Evolutionary conservation across 2,888 invertebrate genomes (phyloP), one percentile per base, ranked within the genome.

Genomic region (Sphinx pinastri): DNA sequence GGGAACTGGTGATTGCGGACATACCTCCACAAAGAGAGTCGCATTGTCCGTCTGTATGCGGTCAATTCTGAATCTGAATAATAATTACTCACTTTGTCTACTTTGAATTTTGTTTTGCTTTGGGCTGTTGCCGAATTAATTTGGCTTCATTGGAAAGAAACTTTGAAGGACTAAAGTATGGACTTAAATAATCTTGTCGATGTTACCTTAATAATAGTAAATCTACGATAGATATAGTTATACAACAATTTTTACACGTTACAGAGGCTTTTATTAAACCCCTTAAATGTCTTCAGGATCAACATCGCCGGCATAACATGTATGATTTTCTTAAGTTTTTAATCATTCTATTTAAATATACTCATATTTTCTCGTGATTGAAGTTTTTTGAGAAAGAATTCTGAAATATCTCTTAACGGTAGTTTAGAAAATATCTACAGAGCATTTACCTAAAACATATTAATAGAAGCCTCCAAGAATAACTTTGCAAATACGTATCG

Each of bases 51-150:
- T 52, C 19, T 54, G 52, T 25, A 38, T 76, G 74, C 81, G 80
- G 81, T 85, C 78, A 81, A 81, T 79, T 78, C 77, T 80, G 84
- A 83, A 86, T 86, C 79, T 73, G 80, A 87, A 87, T 85, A 75
- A 63, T 63, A 63, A 63, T 57, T 63, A 63, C 49, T 63, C 49
- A 63, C 63, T 63, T 63, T 63, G 63, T 49, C 63, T 49, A 63
- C 63, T 49, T 63, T 55, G 19, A 19, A 55, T 55, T 19, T 55
- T 16, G 55, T 55, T 63, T 71, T 72, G 52, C 52, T 68, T 59
- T 12, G 72, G 68, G 66, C 68, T 70, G 59, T 73, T 54, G 58
- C 66, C 71, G 71, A 79, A 78, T 77, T 81, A 78, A 77, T 75
- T 76, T 45, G 14, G 68, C 5, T 19, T 49, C 16, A 49, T 13